These are phyloP conservation scores for Thomomys bottae DNA, from an alignment of 2,113 vertebrate species.

Conservation along the genomic window DNA sequence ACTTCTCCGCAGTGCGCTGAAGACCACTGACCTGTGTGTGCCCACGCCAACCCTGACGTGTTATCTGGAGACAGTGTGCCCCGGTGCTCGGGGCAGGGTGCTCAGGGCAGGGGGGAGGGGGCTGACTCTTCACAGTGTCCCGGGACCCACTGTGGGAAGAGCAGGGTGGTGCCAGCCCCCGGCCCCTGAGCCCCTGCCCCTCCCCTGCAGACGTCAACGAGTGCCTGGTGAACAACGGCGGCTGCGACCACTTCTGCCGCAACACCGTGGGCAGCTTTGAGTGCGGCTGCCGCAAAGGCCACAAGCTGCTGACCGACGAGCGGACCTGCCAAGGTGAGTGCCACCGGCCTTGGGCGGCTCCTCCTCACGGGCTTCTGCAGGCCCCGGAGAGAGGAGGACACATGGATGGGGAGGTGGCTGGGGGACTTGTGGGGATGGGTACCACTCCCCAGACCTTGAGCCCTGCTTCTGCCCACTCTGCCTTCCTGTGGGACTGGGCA, in stretches of 20 bases:
- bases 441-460: not conserved
- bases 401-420: accelerated
- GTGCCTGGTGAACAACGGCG: slow-evolving; percentile 94
- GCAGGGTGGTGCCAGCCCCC: not conserved
- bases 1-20: accelerated
- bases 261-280: slow-evolving; percentile 99
- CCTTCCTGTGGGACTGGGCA: too few species aligned
- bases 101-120: too few species aligned
- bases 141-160: too few species aligned
- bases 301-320: slow-evolving; percentile 97
- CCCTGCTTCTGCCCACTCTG: not conserved
- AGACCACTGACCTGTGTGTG: too few species aligned
- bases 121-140: not conserved
- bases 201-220: slow-evolving; percentile 93
- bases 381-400: accelerated
- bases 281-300: slow-evolving; percentile 97
- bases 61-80: too few species aligned
- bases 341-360: not conserved
- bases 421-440: accelerated
- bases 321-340: slow-evolving; percentile 95
- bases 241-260: slow-evolving; percentile 96
- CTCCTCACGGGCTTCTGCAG: not conserved
- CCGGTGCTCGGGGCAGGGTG: too few species aligned
- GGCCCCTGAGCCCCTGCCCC: too few species aligned
- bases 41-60: too few species aligned